phyloP scores from a whole-genome alignment of 2,113 vertebrate genomes.

The Sphyrna mokarran region DNA sequence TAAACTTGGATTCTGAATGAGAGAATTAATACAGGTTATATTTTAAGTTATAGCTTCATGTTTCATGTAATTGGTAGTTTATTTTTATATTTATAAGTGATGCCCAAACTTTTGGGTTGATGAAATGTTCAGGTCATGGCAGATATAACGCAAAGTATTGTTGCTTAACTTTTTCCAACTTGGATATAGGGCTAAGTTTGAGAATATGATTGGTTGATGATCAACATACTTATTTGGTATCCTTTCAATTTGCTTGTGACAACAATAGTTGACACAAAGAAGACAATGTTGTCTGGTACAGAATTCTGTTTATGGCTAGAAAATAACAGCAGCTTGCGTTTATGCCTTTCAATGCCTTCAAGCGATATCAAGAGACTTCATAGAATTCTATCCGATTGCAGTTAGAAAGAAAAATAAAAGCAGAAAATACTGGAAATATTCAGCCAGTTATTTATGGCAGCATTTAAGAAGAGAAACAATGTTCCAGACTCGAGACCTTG shows the following conservation, averaged over 20 bases:
- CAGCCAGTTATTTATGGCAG: no score
- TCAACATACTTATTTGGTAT: not conserved
- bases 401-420: not conserved
- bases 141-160: not conserved
- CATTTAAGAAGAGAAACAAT: no score
- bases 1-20: not conserved
- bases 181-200: not conserved
- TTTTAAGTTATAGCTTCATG: not conserved
- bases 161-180: not conserved
- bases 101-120: not conserved
- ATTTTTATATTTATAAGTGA: not conserved
- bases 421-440: no score
- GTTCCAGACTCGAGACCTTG: no score
- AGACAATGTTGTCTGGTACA: not conserved
- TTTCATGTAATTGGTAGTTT: not conserved
- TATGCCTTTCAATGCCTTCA: not conserved
- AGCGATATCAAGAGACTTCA: not conserved
- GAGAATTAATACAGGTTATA: not conserved
- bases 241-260: not conserved
- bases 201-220: not conserved
- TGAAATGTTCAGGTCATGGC: not conserved
- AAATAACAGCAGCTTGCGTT: not conserved
- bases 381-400: not conserved
- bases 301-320: not conserved
- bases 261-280: not conserved